Base-by-base conservation (phyloP, 2,113 vertebrate species). In the Gasterosteus aculeatus region DNA sequence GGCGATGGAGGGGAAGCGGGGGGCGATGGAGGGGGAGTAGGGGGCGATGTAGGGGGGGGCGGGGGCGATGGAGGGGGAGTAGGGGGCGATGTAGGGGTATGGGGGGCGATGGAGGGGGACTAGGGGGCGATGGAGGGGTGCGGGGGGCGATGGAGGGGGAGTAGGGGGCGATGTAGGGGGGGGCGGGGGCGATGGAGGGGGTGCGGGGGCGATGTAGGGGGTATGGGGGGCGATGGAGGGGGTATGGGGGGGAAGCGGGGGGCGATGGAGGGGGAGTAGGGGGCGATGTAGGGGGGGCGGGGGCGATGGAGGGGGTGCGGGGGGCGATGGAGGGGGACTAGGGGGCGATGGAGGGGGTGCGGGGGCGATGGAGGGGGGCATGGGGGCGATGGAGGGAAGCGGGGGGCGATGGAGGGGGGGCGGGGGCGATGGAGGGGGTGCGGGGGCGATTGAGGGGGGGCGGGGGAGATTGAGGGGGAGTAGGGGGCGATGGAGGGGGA, bases 171-270 rank as follows among this genome's bases (percentile, higher is more conserved):
- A 26, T 26, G 69, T n/a, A 73, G 67, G 49, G 31, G 69, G 72
- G 47, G 75, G 46, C 54, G 33, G 33, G 33, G 33, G 33, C 33
- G 33, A 3, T 5, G 33, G 33, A 33, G 33, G 33, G 33, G 33
- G 5, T 3, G 33, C 33, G 33, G 33, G 33, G n/a, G n/a, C n/a
- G n/a, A n/a, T n/a, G 69, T 71, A 70, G 49, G 33, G 67, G 69
- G 49, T n/a, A n/a, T n/a, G 31, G 69, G 72, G 47, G 75, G 46
- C 54, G 56, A 53, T 62, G 74, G 46, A 26, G 22, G 22, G 22
- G 22, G 22, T 1, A 26, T 26, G 22, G 22, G 1, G 22, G 42
- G 66, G 41, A 1, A 1, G 22, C 22, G 31, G 69, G 72, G 47
- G 75, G 46, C 54, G 56, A 53, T 62, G 74, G 46, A 5, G 33